phyloP scores from a whole-genome alignment of 2,113 vertebrate species.

The Gambusia affinis region DNA sequence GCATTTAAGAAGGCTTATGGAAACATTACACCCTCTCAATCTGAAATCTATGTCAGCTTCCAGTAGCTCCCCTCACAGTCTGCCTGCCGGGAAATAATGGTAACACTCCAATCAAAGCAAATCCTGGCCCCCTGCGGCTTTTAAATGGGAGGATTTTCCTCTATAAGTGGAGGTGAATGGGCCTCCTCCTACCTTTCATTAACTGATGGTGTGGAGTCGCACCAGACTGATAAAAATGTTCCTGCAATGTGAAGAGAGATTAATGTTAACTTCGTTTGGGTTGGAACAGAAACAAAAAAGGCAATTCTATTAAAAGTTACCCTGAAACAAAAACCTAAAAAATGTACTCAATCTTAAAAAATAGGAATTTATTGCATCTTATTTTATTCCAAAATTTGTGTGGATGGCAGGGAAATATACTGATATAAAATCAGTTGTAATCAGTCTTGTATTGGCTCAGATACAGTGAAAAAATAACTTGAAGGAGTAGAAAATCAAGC shows the following conservation, averaged over 20 bases:
- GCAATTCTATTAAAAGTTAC: neutral
- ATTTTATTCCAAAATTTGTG: too few relatives aligned
- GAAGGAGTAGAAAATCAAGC: too few relatives aligned
- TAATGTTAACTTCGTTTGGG: neutral
- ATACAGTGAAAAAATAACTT: too few relatives aligned
- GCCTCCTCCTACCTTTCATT: constrained; percentile 8
- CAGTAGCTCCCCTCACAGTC: constrained; percentile 7
- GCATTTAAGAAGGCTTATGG: constrained; percentile 7
- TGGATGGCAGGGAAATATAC: too few relatives aligned
- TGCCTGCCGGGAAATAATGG: neutral
- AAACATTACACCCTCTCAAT: constrained; percentile 5
- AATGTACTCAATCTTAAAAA: too few relatives aligned
- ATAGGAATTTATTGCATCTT: too few relatives aligned
- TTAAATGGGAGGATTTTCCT: constrained; percentile 13
- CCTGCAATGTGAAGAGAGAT: neutral
- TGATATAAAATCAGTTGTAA: too few relatives aligned
- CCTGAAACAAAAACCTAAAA: neutral
- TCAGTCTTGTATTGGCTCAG: too few relatives aligned
- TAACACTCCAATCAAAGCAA: neutral
- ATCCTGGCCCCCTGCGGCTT: neutral
- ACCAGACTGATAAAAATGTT: constrained; percentile 1
- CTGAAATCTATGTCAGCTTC: constrained; percentile 2
- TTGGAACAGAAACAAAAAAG: constrained; percentile 1
- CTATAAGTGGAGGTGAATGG: constrained; percentile 7
- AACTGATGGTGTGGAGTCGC: neutral